Conservation (phyloP, 2,888 invertebrate species). For the Orthosia incerta region DNA sequence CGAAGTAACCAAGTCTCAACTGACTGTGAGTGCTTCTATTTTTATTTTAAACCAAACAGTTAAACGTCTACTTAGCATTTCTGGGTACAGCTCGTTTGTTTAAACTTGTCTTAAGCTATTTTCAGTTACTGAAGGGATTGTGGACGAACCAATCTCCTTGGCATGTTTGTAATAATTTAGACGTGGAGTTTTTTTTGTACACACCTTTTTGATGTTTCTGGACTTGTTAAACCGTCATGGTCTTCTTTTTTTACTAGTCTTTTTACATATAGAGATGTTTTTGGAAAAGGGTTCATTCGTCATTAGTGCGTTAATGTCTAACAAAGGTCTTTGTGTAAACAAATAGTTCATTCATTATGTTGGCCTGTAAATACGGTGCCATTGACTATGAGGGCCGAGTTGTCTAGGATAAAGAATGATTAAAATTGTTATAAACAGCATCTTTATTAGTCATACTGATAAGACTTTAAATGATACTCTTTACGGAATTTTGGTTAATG, state of each 20-base stretch:
- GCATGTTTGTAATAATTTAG: slow-evolving; percentile 66
- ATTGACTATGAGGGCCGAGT: not conserved
- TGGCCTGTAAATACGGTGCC: not conserved
- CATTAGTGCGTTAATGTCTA: slow-evolving; percentile 43
- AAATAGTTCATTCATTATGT: slow-evolving; percentile 28
- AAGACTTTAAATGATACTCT: slow-evolving; percentile 1
- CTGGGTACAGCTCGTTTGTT: slow-evolving; percentile 76
- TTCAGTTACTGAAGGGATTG: slow-evolving; percentile 79
- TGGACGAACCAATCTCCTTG: slow-evolving; percentile 60
- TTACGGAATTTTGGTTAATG: not conserved
- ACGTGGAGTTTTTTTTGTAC: slow-evolving; percentile 56
- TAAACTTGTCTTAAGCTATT: slow-evolving; percentile 82
- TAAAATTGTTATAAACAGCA: not conserved
- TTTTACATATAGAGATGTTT: slow-evolving; percentile 44
- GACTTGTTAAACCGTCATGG: slow-evolving; percentile 56
- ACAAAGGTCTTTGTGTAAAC: slow-evolving; percentile 8
- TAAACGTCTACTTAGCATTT: slow-evolving; percentile 82
- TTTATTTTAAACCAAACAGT: slow-evolving; percentile 83
- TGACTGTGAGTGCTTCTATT: slow-evolving; percentile 83
- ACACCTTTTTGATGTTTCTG: slow-evolving; percentile 62
- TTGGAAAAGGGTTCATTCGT: slow-evolving; percentile 48
- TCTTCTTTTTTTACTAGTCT: slow-evolving; percentile 37
- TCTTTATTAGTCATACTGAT: not conserved
- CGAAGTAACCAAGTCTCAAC: slow-evolving; percentile 44
- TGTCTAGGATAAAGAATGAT: not conserved